These are phyloP conservation scores for Antennarius striatus DNA, from an alignment of 2,113 vertebrate genomes.

Conservation along the genomic window DNA sequence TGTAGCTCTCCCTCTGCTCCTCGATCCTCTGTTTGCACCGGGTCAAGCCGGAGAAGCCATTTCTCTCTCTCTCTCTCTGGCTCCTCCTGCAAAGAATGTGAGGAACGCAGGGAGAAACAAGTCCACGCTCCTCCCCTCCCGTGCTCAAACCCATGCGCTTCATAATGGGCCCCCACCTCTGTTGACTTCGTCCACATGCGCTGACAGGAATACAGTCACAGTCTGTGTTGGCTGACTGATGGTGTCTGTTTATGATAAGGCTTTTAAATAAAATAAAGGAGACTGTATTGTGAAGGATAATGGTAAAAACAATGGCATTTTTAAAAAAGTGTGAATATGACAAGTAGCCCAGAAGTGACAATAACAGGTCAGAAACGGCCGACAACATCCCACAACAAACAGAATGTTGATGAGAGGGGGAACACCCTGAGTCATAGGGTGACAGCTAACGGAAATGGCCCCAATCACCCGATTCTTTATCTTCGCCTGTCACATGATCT, in stretches of 20 bases:
- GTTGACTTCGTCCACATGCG: conserved; percentile 50
- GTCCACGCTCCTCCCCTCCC: conserved; percentile 41
- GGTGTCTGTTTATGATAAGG: conserved; percentile 61
- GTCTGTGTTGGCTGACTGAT: conserved; percentile 22
- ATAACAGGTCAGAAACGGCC: conserved; percentile 1
- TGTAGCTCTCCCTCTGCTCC: conserved; percentile 7
- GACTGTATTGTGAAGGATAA: conserved; percentile 6
- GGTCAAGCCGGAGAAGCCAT: conserved; percentile 48
- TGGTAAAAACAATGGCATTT: too few relatives aligned
- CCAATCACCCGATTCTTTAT: conserved; percentile 30
- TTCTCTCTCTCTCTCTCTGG: background rate
- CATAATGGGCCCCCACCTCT: conserved; percentile 28
- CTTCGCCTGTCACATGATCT: conserved; percentile 17
- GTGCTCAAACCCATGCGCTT: conserved; percentile 19
- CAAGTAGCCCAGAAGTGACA: background rate
- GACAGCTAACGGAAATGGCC: conserved; percentile 33
- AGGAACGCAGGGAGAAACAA: conserved; percentile 72
- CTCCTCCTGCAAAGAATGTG: conserved; percentile 70
- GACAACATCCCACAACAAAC: conserved; percentile 9
- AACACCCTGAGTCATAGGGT: conserved; percentile 23
- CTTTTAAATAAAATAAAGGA: conserved; percentile 36
- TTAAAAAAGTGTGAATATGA: conserved; percentile 1
- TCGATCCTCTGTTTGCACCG: conserved; percentile 15
- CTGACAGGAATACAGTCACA: conserved; percentile 27
- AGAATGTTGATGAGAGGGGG: conserved; percentile 40